Conservation (phyloP, 2,113 vertebrate species). For the Otocyon megalotis region DNA sequence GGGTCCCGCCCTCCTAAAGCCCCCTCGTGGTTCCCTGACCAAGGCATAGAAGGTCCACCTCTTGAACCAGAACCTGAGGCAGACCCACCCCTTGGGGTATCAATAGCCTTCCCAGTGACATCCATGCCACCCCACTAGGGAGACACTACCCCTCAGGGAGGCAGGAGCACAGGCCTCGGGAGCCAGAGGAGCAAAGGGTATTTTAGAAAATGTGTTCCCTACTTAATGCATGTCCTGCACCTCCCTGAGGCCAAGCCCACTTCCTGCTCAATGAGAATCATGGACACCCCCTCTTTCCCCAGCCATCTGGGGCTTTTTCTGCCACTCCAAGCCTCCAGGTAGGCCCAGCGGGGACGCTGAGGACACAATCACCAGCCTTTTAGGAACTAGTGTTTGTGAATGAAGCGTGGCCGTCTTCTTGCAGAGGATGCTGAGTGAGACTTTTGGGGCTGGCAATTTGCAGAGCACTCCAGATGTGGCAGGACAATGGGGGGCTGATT, state of each 20-base stretch:
- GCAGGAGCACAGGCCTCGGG: not conserved
- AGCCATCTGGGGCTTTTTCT: constrained; percentile 47
- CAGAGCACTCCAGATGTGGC: constrained; percentile 76
- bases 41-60: not conserved
- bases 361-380: constrained; percentile 79
- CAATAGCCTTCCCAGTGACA: rapidly evolving
- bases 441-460: constrained; percentile 60
- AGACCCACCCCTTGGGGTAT: rapidly evolving
- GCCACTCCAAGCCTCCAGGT: not conserved
- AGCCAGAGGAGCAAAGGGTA: not conserved
- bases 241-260: rapidly evolving
- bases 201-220: not conserved
- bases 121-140: rapidly evolving
- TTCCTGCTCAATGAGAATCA: constrained; percentile 53
- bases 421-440: constrained; percentile 57
- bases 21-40: rapidly evolving
- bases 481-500: constrained; percentile 82
- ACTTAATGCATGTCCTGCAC: not conserved
- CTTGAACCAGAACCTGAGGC: not conserved
- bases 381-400: constrained; percentile 55
- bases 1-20: not conserved
- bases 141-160: rapidly evolving
- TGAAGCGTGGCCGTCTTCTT: constrained; percentile 44
- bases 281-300: constrained; percentile 1
- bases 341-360: not conserved